Evolutionary conservation across 2,113 vertebrate species (phyloP).

Genomic region (Ameiurus melas): DNA sequence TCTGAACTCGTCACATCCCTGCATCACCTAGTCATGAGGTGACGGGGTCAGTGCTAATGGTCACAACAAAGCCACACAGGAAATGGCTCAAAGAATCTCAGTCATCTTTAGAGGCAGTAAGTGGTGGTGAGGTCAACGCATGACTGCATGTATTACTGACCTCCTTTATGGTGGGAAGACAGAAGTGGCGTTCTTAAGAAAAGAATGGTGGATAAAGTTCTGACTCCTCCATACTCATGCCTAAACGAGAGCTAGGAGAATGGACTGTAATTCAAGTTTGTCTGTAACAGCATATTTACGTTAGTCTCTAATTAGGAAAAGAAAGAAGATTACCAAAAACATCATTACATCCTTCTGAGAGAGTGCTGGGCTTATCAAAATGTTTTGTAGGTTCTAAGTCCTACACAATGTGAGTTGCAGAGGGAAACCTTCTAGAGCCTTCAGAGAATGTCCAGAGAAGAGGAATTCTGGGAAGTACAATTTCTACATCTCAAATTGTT

Average conservation of each 20-base stretch:
- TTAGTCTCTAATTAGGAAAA: not conserved
- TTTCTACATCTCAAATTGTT: not conserved
- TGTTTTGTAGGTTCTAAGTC: not conserved
- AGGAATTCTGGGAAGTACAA: not conserved
- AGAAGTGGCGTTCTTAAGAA: not conserved
- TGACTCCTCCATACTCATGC: not conserved
- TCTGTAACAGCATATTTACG: not conserved
- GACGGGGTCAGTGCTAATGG: conserved; percentile 14
- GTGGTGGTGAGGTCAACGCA: not conserved
- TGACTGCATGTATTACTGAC: not conserved
- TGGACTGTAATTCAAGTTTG: not conserved
- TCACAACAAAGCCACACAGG: conserved; percentile 29
- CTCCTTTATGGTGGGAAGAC: not conserved
- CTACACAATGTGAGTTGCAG: not conserved
- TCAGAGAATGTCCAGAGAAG: not conserved
- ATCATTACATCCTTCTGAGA: not conserved
- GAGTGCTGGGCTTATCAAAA: not conserved
- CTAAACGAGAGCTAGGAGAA: not conserved
- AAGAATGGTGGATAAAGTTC: not conserved
- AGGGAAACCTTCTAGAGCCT: not conserved
- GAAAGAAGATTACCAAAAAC: not conserved
- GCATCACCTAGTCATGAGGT: conserved; percentile 20
- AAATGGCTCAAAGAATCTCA: not conserved
- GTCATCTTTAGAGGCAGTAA: not conserved
- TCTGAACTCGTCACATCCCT: conserved; percentile 39